phyloP scores from a whole-genome alignment of 2,888 invertebrate species.

The Drosophila formosana region DNA sequence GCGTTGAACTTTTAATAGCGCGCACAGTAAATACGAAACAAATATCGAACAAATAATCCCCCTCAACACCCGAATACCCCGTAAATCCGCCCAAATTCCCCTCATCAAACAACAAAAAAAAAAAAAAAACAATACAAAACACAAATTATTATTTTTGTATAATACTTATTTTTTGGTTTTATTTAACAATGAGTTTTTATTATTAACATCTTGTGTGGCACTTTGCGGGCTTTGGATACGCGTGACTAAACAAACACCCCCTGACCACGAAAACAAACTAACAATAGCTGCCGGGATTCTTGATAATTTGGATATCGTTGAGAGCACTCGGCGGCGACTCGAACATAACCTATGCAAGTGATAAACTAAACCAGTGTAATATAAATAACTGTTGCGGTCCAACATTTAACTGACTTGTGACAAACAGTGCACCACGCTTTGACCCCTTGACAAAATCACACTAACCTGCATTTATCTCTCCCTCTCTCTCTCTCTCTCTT shows the following conservation, averaged over 20 bases:
- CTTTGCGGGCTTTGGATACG: constrained; percentile 59
- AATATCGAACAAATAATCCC: constrained; percentile 2
- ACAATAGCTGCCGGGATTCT: constrained; percentile 73
- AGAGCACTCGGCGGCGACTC: constrained; percentile 65
- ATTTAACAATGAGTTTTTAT: constrained; percentile 63
- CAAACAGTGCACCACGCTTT: constrained; percentile 47
- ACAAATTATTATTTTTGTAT: constrained; percentile 26
- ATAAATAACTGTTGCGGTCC: constrained; percentile 45
- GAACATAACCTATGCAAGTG: constrained; percentile 78
- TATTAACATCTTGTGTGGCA: constrained; percentile 65
- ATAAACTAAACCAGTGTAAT: constrained; percentile 56
- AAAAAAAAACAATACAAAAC: constrained; percentile 6
- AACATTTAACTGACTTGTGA: constrained; percentile 40
- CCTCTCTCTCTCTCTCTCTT: constrained; percentile 14
- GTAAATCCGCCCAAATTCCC: constrained; percentile 25
- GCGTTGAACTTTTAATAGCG: constrained; percentile 37
- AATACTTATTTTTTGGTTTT: constrained; percentile 40
- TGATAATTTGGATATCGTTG: constrained; percentile 75
- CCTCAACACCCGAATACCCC: constrained; percentile 24
- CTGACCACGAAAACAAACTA: constrained; percentile 42
- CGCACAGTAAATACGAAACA: constrained; percentile 21
- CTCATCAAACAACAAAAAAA: constrained; percentile 6
- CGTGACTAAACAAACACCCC: constrained; percentile 50
- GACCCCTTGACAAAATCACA: constrained; percentile 21
- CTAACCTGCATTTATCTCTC: constrained; percentile 19